Percentiles rank a stretch among this genome's conserved stretches.
phyloP scores from a whole-genome alignment of 1,140 invertebrate genomes.

The Dendroctonus ponderosae region DNA sequence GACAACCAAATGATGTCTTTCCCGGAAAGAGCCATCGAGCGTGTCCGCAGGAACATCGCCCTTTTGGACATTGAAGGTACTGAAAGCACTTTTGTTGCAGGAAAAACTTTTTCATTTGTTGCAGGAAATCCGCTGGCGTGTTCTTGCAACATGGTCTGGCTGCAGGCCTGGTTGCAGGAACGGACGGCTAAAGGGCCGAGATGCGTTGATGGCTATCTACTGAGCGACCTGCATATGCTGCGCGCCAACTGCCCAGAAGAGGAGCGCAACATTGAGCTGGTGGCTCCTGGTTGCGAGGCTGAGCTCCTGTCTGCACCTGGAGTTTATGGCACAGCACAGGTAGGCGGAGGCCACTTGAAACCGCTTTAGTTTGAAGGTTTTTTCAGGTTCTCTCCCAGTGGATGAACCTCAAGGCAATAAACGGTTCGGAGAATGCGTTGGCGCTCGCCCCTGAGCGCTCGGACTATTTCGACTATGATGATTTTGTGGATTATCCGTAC shows the following conservation, averaged over 20 bases:
- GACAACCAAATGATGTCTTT: constrained; percentile 76
- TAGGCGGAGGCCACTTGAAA: constrained; percentile 40
- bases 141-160: constrained; percentile 76
- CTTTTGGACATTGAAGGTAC: constrained; percentile 83
- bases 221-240: constrained; percentile 68
- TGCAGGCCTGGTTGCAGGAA: constrained; percentile 77
- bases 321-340: constrained; percentile 29
- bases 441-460: constrained; percentile 66
- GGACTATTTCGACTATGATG: constrained; percentile 74
- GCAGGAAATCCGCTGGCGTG: constrained; percentile 79
- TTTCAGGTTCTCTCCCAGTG: constrained; percentile 46
- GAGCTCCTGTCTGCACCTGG: constrained; percentile 57
- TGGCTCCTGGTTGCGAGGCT: constrained; percentile 63
- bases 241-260: constrained; percentile 62
- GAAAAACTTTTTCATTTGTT: too few relatives aligned
- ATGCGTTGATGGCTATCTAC: constrained; percentile 71
- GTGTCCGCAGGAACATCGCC: constrained; percentile 75
- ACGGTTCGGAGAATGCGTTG: constrained; percentile 44
- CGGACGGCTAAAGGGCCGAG: constrained; percentile 67
- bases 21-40: constrained; percentile 71
- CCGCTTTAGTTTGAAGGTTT: constrained; percentile 52
- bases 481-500: constrained; percentile 72
- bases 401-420: constrained; percentile 51
- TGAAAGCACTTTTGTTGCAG: too few relatives aligned
- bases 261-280: constrained; percentile 55